Evolutionary conservation across 2,888 invertebrate species (phyloP), one percentile per base, ranked within the genome.

Genomic region (Rapana venosa): DNA sequence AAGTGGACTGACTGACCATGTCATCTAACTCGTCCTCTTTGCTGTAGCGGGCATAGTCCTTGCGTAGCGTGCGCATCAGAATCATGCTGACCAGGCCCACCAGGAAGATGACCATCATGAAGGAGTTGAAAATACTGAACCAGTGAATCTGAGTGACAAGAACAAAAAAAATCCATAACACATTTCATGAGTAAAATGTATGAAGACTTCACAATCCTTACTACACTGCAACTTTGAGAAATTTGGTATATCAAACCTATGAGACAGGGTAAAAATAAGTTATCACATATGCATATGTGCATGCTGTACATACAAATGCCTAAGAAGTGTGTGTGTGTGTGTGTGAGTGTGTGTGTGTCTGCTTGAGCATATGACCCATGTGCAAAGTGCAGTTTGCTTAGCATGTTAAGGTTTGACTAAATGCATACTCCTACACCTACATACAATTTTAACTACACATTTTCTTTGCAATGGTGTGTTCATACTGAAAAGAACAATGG

Each of bases 101-200:
- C 93, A 99, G 97, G 96, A 99, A 99, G 94, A 99, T 99, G 0
- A 99, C 99, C 99, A 99, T 99, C 99, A 99, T 99, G 96, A 99
- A 99, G 95, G 99, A 99, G 96, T 99, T 99, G 96, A 99, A 99
- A 94, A 99, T 99, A 95, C 99, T 99, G 96, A 99, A 99, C 99
- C 99, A 99, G 96, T 99, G 99, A 94, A 99, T 99, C 97, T 99
- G 96, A 20, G 47, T 47, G 47, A 8, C 47, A 47, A 47, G 8
- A 47, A 2, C 17, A 66, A 22, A 66, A 66, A 66, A 2, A 66
- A 66, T 61, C 11, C 17, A 61, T 5, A 8, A 47, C 47, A 47
- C 47, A 47, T 47, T 47, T 47, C n/a, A 47, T 47, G 47, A 47
- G 47, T 47, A 47, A 47, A 47, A 47, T 47, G 47, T 47, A 47